Evolutionary conservation across 2,797 vertebrate genomes (phyloP).

Genomic region (Poeciliopsis turneri): DNA sequence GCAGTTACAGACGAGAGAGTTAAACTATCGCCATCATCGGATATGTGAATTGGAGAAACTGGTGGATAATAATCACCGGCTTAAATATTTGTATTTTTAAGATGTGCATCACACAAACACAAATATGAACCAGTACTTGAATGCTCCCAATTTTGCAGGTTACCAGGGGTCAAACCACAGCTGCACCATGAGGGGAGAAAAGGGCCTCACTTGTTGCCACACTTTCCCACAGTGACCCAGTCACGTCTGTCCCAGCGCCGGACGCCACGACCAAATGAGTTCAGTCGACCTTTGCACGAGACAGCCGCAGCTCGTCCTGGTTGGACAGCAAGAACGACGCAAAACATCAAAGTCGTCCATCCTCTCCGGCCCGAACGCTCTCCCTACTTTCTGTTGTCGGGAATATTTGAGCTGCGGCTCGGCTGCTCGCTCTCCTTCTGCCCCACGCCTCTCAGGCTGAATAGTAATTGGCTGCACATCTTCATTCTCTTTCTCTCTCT

Average conservation of each 20-base stretch:
- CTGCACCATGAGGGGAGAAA: conserved; percentile 15
- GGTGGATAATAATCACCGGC: background rate
- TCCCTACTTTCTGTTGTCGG: conserved; percentile 24
- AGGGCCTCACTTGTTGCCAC: conserved; percentile 39
- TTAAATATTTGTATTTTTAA: background rate
- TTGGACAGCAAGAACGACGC: conserved; percentile 6
- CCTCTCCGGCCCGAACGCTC: conserved; percentile 21
- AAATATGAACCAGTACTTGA: background rate
- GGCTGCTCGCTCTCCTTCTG: conserved; percentile 43
- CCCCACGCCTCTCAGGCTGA: conserved; percentile 63
- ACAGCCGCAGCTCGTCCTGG: background rate
- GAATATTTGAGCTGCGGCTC: conserved; percentile 60
- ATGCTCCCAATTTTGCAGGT: background rate
- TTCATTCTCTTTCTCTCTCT: conserved; percentile 43
- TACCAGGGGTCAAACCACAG: conserved; percentile 21
- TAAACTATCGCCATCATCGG: conserved; percentile 14
- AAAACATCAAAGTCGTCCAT: conserved; percentile 45
- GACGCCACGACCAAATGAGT: conserved; percentile 35
- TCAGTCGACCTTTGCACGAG: conserved; percentile 13
- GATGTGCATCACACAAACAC: background rate
- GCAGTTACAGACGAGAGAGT: conserved; percentile 27
- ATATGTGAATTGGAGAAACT: background rate
- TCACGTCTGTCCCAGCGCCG: conserved; percentile 20
- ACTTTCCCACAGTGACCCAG: conserved; percentile 43
- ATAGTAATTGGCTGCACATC: conserved; percentile 70